A percentile compares a stretch with the other conserved stretches of the same genome.
Evolutionary conservation across 2,888 invertebrate species (phyloP).

Genomic region (Byasa hedistus): DNA sequence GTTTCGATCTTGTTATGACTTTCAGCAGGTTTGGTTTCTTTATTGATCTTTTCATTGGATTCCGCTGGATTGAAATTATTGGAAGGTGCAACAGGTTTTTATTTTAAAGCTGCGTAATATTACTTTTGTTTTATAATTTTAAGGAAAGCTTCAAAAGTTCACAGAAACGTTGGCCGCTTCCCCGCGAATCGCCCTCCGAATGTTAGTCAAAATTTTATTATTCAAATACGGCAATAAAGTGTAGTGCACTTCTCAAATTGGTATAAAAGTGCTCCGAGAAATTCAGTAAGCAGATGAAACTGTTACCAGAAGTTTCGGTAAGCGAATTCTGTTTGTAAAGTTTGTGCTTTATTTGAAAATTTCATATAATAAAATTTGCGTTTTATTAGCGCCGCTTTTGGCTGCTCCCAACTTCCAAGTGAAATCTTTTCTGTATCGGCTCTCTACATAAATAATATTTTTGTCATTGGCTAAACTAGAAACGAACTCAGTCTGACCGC

Average conservation of each 20-base stretch:
- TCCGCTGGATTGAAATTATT: no score
- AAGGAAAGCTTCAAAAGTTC: no score
- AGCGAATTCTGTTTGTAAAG: conserved; percentile 19
- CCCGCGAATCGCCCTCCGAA: conserved; percentile 7
- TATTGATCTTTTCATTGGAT: no score
- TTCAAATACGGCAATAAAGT: conserved; percentile 28
- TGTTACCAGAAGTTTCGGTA: conserved; percentile 23
- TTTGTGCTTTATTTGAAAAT: conserved; percentile 21
- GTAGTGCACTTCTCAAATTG: conserved; percentile 30
- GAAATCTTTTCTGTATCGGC: conserved; percentile 7
- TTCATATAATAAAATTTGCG: conserved; percentile 18
- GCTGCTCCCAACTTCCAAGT: not conserved
- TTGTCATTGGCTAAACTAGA: conserved; percentile 5
- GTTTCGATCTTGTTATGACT: no score
- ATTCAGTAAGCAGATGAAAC: conserved; percentile 21
- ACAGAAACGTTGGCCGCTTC: not conserved
- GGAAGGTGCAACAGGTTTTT: no score
- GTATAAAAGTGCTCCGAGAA: conserved; percentile 20
- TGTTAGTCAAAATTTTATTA: conserved; percentile 24
- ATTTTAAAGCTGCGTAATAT: no score
- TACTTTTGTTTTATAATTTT: no score
- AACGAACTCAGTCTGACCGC: not conserved
- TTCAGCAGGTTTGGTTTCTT: no score
- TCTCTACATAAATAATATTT: conserved; percentile 1
- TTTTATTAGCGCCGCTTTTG: conserved; percentile 19